Percentiles rank a stretch among this genome's conserved stretches.
Conservation (phyloP, 2,113 vertebrate genomes). For the human (Homo sapiens) region GRCh38 chr1:113959501-113960000, state of each 20-base stretch:
- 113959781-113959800: constrained; percentile 37
- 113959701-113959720: not conserved
- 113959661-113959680: not conserved
- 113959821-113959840: not conserved
- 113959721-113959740: constrained; percentile 32
- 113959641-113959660: constrained; percentile 15
- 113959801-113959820: not conserved
- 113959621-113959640: constrained; percentile 45
- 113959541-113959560: not conserved
- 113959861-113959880: not conserved
- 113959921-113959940: not conserved
- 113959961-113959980: not conserved
- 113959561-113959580: constrained; percentile 17
- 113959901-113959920: not conserved
- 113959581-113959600: constrained; percentile 40
- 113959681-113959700: constrained; percentile 44
- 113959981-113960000: not conserved
- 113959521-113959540: not conserved
- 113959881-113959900: not conserved
- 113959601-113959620: not conserved
- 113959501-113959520: not conserved
- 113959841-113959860: not conserved
- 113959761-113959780: constrained; percentile 21
- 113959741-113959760: not conserved
- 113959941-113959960: not conserved